Evolutionary conservation across 2,888 invertebrate species (phyloP), one percentile per base, ranked within the genome.

Genomic region (Latrodectus elegans): DNA sequence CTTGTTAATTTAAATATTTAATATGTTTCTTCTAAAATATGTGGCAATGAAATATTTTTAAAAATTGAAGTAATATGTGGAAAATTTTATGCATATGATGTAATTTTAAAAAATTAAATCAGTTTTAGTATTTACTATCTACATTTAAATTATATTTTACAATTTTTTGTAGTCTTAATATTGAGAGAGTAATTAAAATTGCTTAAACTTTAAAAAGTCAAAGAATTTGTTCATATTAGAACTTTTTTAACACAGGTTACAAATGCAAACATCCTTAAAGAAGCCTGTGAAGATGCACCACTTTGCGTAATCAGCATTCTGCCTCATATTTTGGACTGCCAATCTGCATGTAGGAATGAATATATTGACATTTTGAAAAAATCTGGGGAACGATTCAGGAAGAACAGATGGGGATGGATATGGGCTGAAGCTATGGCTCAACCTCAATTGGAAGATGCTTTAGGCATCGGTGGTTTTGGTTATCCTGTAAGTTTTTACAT

Each of bases 401-500:
- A 95, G 93, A 97, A 97, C 92, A 94, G 95, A 93, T 99, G 99
- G 98, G 94, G 94, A 88, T 99, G 99, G 98, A 93, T 97, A 14
- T 99, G 99, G 99, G 93, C 96, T 1, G 99, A 99, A 92, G 99
- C 97, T 68, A 96, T 95, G 12, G 94, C 95, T 1, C 99, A 99
- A 92, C 92, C 94, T 0, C 94, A 95, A 0, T 92, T 99, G 22
- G 99, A 99, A 92, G 95, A 95, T 89, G 95, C 97, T 0, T 92
- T 99, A 60, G 99, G 97, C 92, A 96, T 99, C 90, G 99, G 99
- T 89, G 99, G 94, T 95, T 99, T 99, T 93, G 99, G 99, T 12
- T 99, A 99, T 92, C 99, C 99, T 1, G 99, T 89, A 74, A 74
- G 88, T 82, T 22, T 22, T 22, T 22, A 22, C 1, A n/a, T n/a